phyloP scores from a whole-genome alignment of 2,797 vertebrate species.

The Perodicticus potto region DNA sequence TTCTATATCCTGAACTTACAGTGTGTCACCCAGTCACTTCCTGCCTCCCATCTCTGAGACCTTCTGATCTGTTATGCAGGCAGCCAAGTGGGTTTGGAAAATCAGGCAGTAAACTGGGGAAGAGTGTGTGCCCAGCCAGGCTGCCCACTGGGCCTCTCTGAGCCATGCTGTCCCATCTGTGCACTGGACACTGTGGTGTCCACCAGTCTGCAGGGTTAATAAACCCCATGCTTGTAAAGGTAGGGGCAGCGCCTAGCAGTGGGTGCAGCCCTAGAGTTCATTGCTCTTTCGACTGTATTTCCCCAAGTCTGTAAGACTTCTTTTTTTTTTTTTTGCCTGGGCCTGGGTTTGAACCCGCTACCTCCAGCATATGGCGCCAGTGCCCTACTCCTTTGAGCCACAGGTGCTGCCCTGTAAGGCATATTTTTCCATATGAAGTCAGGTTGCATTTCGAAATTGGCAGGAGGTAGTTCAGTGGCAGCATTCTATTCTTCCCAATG shows the following conservation, averaged over 20 bases:
- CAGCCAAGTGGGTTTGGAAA: neutral
- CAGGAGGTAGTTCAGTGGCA: neutral
- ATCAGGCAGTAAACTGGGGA: neutral
- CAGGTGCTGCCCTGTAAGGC: too few relatives aligned
- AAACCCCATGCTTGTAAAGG: neutral
- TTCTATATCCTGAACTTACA: accelerated
- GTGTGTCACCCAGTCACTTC: neutral
- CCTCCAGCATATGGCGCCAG: too few relatives aligned
- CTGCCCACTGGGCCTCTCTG: neutral
- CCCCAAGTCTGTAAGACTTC: neutral
- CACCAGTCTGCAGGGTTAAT: neutral
- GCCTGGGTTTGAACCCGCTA: too few relatives aligned
- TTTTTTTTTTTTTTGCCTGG: too few relatives aligned
- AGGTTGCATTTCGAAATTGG: neutral
- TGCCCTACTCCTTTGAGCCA: too few relatives aligned
- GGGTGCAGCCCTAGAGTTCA: accelerated
- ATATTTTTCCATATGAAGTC: neutral
- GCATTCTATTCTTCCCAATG: neutral
- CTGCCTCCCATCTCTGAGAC: neutral
- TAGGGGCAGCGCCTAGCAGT: neutral
- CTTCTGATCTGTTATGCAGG: neutral
- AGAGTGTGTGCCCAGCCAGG: neutral
- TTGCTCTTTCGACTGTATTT: accelerated
- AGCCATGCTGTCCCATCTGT: accelerated
- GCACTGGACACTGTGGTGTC: accelerated